These are phyloP conservation scores for Apodemus sylvaticus DNA, from an alignment of 2,113 vertebrate genomes.

Conservation along the genomic window DNA sequence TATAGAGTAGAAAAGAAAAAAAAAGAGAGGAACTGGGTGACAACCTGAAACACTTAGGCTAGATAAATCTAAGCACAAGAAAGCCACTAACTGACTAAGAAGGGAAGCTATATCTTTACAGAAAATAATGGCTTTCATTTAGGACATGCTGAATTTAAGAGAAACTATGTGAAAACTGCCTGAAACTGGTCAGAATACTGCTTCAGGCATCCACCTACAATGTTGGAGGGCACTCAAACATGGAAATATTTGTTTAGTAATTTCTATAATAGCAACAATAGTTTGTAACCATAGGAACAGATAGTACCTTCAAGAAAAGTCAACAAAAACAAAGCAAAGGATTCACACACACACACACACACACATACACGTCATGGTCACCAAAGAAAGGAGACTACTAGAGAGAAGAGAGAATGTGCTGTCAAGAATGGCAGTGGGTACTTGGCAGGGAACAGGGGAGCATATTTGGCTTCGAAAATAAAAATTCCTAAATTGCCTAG, in stretches of 20 bases:
- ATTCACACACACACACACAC: no score
- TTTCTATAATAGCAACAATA: neutral
- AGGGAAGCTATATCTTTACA: neutral
- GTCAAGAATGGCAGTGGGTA: neutral
- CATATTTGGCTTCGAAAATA: neutral
- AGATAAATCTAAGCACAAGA: neutral
- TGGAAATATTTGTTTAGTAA: neutral
- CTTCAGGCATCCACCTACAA: neutral
- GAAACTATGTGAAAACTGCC: neutral
- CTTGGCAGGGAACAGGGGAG: neutral
- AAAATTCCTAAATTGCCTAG: neutral
- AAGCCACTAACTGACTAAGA: neutral
- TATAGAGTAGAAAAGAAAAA: neutral
- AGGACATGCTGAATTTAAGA: neutral
- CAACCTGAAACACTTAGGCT: neutral
- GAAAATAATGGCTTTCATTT: neutral
- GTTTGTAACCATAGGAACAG: neutral
- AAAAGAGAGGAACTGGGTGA: neutral
- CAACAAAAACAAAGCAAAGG: neutral
- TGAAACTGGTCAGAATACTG: neutral
- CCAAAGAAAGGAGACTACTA: neutral
- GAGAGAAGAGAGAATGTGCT: neutral
- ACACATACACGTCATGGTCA: no score
- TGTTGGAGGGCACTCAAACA: neutral
- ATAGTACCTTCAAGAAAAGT: neutral